These are phyloP conservation scores for Panagrolaimus sp. DNA, from an alignment of 1,140 invertebrate genomes.

Conservation along the genomic window DNA sequence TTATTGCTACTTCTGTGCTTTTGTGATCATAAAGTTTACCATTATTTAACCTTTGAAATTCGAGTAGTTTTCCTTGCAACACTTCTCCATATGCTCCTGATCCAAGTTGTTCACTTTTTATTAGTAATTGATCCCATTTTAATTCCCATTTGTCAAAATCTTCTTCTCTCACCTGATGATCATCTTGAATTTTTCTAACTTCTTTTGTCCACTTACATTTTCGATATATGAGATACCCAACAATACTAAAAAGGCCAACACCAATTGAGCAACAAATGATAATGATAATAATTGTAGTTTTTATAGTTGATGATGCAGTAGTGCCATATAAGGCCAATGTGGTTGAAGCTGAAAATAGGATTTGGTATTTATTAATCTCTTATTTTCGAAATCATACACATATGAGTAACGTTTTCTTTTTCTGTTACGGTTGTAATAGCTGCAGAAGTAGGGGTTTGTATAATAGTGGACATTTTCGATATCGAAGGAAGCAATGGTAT, in stretches of 20 bases:
- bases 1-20: slow-evolving; percentile 19
- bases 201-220: slow-evolving; percentile 15
- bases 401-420: too few species aligned
- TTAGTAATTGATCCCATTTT: slow-evolving; percentile 17
- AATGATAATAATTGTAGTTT: not conserved
- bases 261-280: slow-evolving; percentile 13
- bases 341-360: too few species aligned
- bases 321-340: too few species aligned
- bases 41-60: not conserved
- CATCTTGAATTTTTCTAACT: not conserved
- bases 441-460: not conserved
- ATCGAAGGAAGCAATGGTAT: not conserved
- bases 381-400: too few species aligned
- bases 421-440: too few species aligned
- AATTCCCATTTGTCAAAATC: slow-evolving; percentile 18
- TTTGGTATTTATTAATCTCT: too few species aligned
- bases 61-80: not conserved
- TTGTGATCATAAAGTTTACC: not conserved
- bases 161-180: slow-evolving; percentile 7
- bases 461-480: not conserved
- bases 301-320: too few species aligned
- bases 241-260: not conserved
- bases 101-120: slow-evolving; percentile 19
- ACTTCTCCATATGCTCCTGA: slow-evolving; percentile 11
- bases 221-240: not conserved